Evolutionary conservation across 2,888 invertebrate species (phyloP), one percentile per base, ranked within the genome.

Genomic region (Drosophila kokeensis): DNA sequence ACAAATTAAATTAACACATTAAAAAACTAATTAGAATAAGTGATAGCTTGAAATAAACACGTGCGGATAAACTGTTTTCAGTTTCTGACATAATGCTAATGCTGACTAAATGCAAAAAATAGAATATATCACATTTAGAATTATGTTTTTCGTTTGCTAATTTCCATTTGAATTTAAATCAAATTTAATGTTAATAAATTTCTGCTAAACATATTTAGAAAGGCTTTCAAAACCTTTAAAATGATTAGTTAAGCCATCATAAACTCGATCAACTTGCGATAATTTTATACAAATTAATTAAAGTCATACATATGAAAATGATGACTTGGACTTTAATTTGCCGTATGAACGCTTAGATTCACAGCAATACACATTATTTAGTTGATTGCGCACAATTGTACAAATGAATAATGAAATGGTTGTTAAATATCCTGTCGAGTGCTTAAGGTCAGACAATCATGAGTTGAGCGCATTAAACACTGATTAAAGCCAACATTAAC

Each of bases 1-100:
- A 67, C 54, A 45, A 61, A 60, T 62, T 63, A 71, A 85, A 77
- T 88, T 57, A 53, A 71, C 55, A 70, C 68, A 69, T 78, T 69
- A 69, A 71, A 76, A 67, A 66, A 55, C 34, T 49, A 71, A 84
- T 79, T 87, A 65, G 65, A 73, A 69, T 45, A 75, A 72, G 68
- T 75, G 67, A 52, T 70, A 71, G 59, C 58, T 64, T 50, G 66
- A 61, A 67, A 54, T 70, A 71, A 69, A 64, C 65, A 42, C 18
- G 34, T 32, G 27, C 63, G 52, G 55, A 55, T 75, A 52, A 68
- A 45, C 32, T 36, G 48, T 60, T 75, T 59, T 55, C 27, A 36
- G 45, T 45, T 42, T 65, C n/a, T 53, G 38, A n/a, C 45, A 42
- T 18, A 38, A 52, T 45, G 24, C 45, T 24, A 15, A 45, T 45